phyloP scores from a whole-genome alignment of 2,888 invertebrate genomes.

The Barypeithes pellucidus region DNA sequence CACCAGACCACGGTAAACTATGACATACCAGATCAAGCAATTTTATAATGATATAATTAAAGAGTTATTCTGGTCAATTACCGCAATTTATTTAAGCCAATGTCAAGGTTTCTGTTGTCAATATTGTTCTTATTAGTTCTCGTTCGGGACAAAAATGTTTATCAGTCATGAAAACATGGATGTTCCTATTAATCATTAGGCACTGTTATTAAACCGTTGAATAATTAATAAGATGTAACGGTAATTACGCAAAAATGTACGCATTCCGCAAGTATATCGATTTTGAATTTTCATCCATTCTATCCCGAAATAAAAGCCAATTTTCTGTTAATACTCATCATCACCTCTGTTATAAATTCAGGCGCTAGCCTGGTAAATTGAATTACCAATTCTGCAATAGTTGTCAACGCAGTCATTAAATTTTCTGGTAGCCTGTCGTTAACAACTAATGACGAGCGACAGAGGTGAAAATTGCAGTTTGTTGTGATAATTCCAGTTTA shows the following conservation, averaged over 20 bases:
- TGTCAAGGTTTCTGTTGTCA: slow-evolving; percentile 37
- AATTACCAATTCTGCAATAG: slow-evolving; percentile 37
- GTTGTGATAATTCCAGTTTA: slow-evolving; percentile 20
- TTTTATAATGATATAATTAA: slow-evolving; percentile 34
- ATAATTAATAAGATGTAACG: too few species aligned
- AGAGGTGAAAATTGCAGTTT: slow-evolving; percentile 40
- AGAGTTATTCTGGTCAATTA: slow-evolving; percentile 11
- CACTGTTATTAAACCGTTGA: too few species aligned
- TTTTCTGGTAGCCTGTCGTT: slow-evolving; percentile 35
- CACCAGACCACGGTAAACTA: slow-evolving; percentile 13
- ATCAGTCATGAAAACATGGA: too few species aligned
- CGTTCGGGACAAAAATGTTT: too few species aligned
- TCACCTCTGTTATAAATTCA: slow-evolving; percentile 11
- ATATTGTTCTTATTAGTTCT: too few species aligned
- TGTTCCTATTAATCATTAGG: too few species aligned
- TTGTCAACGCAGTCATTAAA: slow-evolving; percentile 31
- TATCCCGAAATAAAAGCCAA: background rate
- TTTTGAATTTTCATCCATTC: background rate
- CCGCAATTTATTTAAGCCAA: slow-evolving; percentile 19
- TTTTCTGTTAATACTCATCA: slow-evolving; percentile 21
- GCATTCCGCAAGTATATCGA: background rate
- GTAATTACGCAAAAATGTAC: too few species aligned
- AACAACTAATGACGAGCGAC: slow-evolving; percentile 25
- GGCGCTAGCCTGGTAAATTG: slow-evolving; percentile 10
- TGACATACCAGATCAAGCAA: slow-evolving; percentile 33